Evolutionary conservation across 2,797 vertebrate species (phyloP), one percentile per base, ranked within the genome.

Genomic region (Gymnothorax javanicus): DNA sequence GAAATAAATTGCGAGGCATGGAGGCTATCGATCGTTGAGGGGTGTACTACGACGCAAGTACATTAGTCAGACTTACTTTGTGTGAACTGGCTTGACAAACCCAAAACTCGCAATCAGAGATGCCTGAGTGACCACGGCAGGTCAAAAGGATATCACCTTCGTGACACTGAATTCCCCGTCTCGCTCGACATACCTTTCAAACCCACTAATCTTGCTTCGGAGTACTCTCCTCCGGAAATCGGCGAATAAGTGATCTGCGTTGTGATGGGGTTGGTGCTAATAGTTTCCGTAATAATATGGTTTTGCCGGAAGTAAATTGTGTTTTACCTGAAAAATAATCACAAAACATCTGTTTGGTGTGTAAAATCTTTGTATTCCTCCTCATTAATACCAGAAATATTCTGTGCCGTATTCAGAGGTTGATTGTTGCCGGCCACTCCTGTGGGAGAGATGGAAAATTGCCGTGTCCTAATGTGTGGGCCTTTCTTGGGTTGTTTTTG

Each of bases 1-100:
- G 50, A 54, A n/a, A 85, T 85, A 89, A 82, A 92, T 91, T 90
- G 91, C 89, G 90, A 89, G 92, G 92, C 89, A 64, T 91, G 88
- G 89, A 94, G 93, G 87, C 52, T 43, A 50, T 43, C 12, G 7
- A 33, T 13, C 7, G 33, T 43, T 43, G 33, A 43, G 33, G 33
- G 33, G 33, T n/a, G 33, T 43, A 43, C 33, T 43, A 43, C 33
- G 33, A 43, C 33, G 33, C 33, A 43, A 43, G 33, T 43, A 1
- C 33, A 43, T 43, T 43, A 43, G 33, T 43, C 33, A 43, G 33
- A 43, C 1, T 43, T 43, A 43, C 33, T 43, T 43, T 43, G 33
- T 2, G 33, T 43, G 33, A 1, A 43, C 33, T 43, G 33, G 33
- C 33, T 1, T 2, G 33, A 43, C 33, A 43, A 43, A 43, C 33